Conservation (phyloP, 2,797 vertebrate species). For the Enteromius treurensis region DNA sequence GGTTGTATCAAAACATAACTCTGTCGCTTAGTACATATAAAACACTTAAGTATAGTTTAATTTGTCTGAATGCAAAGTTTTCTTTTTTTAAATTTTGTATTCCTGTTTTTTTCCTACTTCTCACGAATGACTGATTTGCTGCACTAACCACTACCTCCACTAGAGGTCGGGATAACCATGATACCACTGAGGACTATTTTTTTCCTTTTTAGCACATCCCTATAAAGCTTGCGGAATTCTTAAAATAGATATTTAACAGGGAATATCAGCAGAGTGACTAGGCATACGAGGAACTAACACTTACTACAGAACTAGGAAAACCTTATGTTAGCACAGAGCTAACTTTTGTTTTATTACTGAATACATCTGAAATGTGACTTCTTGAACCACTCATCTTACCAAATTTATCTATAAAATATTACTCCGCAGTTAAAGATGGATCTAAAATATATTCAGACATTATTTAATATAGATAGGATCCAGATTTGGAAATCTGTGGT, state of each 20-base stretch:
- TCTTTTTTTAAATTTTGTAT: too few species aligned
- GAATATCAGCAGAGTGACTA: not conserved
- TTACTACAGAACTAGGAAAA: not conserved
- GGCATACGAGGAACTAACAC: not conserved
- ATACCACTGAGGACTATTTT: not conserved
- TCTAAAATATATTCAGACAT: not conserved
- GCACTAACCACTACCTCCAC: not conserved
- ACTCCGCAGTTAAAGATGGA: not conserved
- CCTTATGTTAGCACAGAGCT: not conserved
- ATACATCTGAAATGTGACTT: not conserved
- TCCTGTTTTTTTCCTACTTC: too few species aligned
- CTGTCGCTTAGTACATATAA: too few species aligned
- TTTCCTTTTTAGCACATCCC: not conserved
- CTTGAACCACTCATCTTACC: not conserved
- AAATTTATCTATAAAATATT: not conserved
- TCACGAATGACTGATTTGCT: not conserved
- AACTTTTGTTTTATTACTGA: not conserved
- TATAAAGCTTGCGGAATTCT: not conserved
- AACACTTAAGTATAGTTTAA: too few species aligned
- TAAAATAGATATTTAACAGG: not conserved
- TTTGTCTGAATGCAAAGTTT: too few species aligned
- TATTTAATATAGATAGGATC: not conserved
- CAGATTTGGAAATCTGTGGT: not conserved
- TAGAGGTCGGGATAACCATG: constrained; percentile 12
- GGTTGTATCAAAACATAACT: too few species aligned